Percentiles rank a stretch among this genome's conserved stretches.
Evolutionary conservation across 2,113 vertebrate species (phyloP).

Genomic region (Cyphomyrus plagiostoma): DNA sequence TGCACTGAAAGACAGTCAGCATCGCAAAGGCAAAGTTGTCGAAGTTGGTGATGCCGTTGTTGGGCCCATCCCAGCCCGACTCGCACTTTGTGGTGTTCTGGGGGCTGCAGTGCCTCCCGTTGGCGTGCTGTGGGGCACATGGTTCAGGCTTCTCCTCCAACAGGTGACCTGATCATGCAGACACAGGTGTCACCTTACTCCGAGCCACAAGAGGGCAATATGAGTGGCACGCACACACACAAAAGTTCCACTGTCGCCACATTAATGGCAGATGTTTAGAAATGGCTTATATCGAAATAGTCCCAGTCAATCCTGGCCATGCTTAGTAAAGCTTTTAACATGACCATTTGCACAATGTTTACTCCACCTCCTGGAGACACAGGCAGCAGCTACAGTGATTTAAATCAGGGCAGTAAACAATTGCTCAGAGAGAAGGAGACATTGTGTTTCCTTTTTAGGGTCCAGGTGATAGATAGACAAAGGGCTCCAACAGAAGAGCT

Average conservation of each 20-base stretch:
- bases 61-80: constrained; percentile 87
- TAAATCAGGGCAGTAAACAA: neutral
- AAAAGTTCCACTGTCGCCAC: neutral
- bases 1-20: constrained; percentile 97
- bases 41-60: constrained; percentile 96
- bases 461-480: neutral
- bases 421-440: neutral
- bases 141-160: constrained; percentile 84
- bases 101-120: constrained; percentile 76
- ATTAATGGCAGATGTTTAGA: neutral
- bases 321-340: neutral
- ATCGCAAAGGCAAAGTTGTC: constrained; percentile 99
- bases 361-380: neutral
- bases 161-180: constrained; percentile 36
- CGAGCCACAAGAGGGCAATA: neutral
- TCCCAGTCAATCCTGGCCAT: neutral
- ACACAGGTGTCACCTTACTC: neutral
- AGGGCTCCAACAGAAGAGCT: constrained; percentile 24
- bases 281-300: neutral
- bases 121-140: constrained; percentile 73
- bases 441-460: neutral
- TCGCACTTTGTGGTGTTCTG: constrained; percentile 75
- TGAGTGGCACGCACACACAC: neutral
- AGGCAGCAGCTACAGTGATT: neutral
- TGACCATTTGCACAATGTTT: neutral